Evolutionary conservation across 2,113 vertebrate genomes (phyloP).

Genomic region (Callocephalon fimbriatum): DNA sequence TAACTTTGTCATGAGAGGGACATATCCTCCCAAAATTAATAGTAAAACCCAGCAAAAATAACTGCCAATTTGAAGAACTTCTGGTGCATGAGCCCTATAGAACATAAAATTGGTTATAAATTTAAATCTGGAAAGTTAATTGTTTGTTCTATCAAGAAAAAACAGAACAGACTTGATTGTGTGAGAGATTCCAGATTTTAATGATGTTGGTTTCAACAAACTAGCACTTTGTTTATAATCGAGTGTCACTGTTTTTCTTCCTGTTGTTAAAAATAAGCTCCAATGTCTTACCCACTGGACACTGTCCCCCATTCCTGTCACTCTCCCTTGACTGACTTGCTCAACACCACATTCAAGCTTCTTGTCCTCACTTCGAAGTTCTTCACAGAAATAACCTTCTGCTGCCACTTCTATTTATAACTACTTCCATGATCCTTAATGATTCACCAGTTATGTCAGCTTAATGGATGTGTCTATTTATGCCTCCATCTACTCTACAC

Average conservation of each 20-base stretch:
- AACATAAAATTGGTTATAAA: background rate
- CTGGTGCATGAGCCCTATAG: rapidly evolving
- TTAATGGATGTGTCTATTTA: background rate
- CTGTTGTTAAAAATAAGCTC: background rate
- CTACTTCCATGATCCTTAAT: background rate
- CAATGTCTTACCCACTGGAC: background rate
- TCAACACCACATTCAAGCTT: background rate
- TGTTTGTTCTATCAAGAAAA: background rate
- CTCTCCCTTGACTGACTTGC: background rate
- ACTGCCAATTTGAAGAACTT: background rate
- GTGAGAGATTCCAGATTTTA: background rate
- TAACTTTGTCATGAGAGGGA: background rate
- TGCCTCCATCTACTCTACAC: background rate
- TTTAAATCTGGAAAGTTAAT: background rate
- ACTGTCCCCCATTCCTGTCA: background rate
- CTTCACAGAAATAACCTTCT: background rate
- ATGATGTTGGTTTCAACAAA: background rate
- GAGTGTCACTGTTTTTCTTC: background rate
- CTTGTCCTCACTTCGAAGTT: background rate
- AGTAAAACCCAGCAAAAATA: background rate
- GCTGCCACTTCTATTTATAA: conserved; percentile 13
- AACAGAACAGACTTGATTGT: background rate
- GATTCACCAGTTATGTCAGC: background rate
- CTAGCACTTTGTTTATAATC: background rate
- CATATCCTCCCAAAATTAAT: background rate